Evolutionary conservation across 2,888 invertebrate genomes (phyloP).

Genomic region (Macroteleia sp.): DNA sequence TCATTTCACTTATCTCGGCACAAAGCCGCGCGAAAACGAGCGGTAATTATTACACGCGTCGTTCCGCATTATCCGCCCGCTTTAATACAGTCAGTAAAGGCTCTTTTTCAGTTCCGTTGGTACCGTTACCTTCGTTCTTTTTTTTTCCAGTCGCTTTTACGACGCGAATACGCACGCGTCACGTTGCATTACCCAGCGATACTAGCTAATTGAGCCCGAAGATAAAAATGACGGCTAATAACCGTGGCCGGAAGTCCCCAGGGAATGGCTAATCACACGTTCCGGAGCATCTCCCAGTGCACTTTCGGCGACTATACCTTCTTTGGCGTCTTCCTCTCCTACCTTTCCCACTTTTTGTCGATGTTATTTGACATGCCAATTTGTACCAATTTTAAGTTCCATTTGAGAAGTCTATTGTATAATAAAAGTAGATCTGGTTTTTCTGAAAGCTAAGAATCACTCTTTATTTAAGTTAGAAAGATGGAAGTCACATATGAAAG

Average conservation of each 20-base stretch:
- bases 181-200: constrained; percentile 83
- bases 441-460: too few relatives aligned
- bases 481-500: too few relatives aligned
- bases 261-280: constrained; percentile 79
- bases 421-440: too few relatives aligned
- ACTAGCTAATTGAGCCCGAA: constrained; percentile 83
- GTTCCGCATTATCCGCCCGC: constrained; percentile 74
- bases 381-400: constrained; percentile 58
- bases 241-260: constrained; percentile 75
- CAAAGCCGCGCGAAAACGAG: constrained; percentile 45
- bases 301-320: constrained; percentile 47
- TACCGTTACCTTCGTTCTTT: too few relatives aligned
- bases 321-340: constrained; percentile 30
- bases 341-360: constrained; percentile 44
- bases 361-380: constrained; percentile 58
- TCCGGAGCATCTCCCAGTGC: constrained; percentile 69
- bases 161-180: constrained; percentile 76
- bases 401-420: too few relatives aligned
- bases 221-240: constrained; percentile 82
- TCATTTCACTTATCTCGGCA: constrained; percentile 60
- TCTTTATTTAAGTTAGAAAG: too few relatives aligned
- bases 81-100: constrained; percentile 68
- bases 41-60: constrained; percentile 80
- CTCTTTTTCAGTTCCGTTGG: constrained; percentile 29
- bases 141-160: constrained; percentile 43